Evolutionary conservation across 2,797 vertebrate genomes (phyloP), one percentile per base, ranked within the genome.

Genomic region (Enteromius paludinosus): DNA sequence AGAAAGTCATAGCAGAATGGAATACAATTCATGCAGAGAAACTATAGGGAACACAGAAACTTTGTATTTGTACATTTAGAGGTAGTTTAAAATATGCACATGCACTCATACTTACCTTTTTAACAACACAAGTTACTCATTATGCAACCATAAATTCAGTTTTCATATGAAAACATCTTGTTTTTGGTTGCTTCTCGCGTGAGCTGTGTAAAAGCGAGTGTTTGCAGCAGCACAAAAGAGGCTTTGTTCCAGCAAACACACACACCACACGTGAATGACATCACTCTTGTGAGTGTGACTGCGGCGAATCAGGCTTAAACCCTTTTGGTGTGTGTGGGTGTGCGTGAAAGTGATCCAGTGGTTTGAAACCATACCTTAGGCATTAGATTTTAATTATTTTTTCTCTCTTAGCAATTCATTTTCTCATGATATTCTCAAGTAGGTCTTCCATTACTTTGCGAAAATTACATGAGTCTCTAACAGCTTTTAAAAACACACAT

Each of bases 241-340:
- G 61, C 88, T 92, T 93, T 93, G 90, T 94, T 49, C 28, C 80
- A 59, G 86, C 75, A 85, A 66, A 79, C 82, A 85, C 77, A 85
- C 90, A 85, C 90, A 86, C 56, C 84, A 70, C 91, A 93, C 92
- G 92, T 94, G 89, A 91, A 90, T 93, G 91, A 94, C 91, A 90
- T 94, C 93, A 93, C 84, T 64, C 5, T 23, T 81, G 66, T 79
- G 33, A 69, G 78, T 84, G 83, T 80, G 87, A 85, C 82, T 79
- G 49, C 25, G 47, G 65, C 43, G 71, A 86, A 87, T 68, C 38
- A 25, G 86, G 88, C 91, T 92, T 89, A 91, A 88, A 70, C 15
- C 65, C 56, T 89, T 79, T 61, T 68, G 47, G 82, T 77, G 38
- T 77, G 78, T 75, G 82, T 78, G 43, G 68, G 45, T 62, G 73